Conservation (phyloP, 2,797 vertebrate species). For the Onychomys torridus region DNA sequence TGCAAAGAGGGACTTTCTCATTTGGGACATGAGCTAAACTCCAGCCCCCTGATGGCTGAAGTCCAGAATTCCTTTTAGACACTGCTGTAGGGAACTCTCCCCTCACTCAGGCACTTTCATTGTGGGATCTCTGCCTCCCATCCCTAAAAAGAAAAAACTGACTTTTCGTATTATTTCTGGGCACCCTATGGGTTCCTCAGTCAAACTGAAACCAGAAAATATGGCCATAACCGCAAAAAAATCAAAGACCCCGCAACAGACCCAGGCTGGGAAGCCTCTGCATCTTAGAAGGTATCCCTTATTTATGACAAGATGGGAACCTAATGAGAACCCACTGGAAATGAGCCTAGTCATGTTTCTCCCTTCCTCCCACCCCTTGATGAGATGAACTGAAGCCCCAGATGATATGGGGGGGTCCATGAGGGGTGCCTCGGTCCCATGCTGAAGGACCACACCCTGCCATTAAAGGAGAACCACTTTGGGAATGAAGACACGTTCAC, state of each 20-base stretch:
- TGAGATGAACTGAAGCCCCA: constrained; percentile 27
- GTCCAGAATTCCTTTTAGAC: not conserved
- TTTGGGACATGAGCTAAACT: not conserved
- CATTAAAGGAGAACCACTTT: constrained; percentile 47
- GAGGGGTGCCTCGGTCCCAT: not conserved
- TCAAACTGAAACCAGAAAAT: constrained; percentile 21
- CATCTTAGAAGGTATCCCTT: not conserved
- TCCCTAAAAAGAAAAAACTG: not conserved
- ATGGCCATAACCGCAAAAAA: not conserved
- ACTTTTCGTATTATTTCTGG: not conserved
- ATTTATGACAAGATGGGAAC: not conserved
- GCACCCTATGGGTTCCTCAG: not conserved
- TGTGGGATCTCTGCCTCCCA: constrained; percentile 1
- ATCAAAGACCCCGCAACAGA: constrained; percentile 23
- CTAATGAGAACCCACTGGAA: not conserved
- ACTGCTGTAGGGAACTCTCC: not conserved
- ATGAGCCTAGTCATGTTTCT: not conserved
- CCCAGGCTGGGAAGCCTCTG: constrained; percentile 7
- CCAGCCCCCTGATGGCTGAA: not conserved
- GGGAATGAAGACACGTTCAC: constrained; percentile 70
- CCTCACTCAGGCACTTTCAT: not conserved
- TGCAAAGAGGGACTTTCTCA: not conserved
- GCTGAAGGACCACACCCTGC: constrained; percentile 28
- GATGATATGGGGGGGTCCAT: not conserved
- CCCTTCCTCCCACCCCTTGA: not conserved